Percentiles rank a stretch among this genome's conserved stretches.
Conservation (phyloP, 2,113 vertebrate species). For the Romanogobio albipinnatus region DNA sequence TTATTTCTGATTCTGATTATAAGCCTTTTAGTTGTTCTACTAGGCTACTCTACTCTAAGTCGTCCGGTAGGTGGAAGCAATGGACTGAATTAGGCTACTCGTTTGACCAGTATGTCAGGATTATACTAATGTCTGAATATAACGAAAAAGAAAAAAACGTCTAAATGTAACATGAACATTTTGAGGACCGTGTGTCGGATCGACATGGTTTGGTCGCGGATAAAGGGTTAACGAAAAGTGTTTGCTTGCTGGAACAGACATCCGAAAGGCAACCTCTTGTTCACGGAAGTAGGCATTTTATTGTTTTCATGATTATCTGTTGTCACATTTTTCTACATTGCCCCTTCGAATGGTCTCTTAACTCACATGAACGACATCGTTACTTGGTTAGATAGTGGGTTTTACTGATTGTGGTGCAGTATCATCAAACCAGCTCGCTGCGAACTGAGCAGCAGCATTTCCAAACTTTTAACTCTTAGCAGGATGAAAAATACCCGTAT, state of each 20-base stretch:
- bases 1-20: neutral
- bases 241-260: constrained; percentile 9
- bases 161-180: neutral
- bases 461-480: neutral
- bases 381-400: neutral
- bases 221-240: neutral
- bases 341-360: neutral
- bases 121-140: neutral
- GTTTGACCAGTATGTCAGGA: neutral
- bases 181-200: neutral
- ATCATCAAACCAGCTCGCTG: neutral
- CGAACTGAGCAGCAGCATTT: neutral
- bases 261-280: neutral
- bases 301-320: neutral
- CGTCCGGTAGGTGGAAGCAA: constrained; percentile 7
- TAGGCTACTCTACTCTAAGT: neutral
- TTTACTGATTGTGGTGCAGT: neutral
- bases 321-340: neutral
- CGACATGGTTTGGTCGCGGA: constrained; percentile 1
- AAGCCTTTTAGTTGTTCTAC: neutral
- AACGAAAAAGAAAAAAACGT: neutral
- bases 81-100: no score
- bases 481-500: neutral
- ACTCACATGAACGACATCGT: neutral
- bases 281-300: constrained; percentile 22